A percentile compares a stretch with the other conserved stretches of the same genome.
Conservation (phyloP, 2,797 vertebrate species). For the Artibeus lituratus region DNA sequence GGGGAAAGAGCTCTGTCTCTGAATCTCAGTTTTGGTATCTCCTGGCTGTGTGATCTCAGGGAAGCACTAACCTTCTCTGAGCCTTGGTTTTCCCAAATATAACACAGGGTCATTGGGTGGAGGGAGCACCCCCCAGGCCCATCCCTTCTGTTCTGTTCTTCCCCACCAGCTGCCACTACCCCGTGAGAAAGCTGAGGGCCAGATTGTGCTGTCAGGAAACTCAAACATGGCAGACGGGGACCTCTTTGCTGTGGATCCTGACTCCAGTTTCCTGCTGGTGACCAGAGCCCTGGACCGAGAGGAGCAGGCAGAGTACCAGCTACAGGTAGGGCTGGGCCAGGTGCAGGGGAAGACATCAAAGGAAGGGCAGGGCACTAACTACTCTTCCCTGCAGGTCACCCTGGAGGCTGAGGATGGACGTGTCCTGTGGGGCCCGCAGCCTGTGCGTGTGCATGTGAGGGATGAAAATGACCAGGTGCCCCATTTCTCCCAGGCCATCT, state of each 20-base stretch:
- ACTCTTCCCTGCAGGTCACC: conserved; percentile 76
- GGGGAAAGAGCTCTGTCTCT: background rate
- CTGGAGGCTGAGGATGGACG: conserved; percentile 79
- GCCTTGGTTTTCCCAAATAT: background rate
- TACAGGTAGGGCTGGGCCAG: conserved; percentile 82
- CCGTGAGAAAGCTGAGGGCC: conserved; percentile 59
- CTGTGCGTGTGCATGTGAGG: conserved; percentile 83
- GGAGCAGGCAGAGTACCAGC: conserved; percentile 86
- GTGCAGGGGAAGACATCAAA: background rate
- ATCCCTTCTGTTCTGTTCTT: background rate
- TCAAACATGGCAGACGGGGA: conserved; percentile 81
- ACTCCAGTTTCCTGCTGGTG: conserved; percentile 85
- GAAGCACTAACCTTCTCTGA: background rate
- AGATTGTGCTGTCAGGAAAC: conserved; percentile 80
- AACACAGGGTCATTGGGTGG: background rate
- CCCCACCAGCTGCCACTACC: conserved; percentile 45
- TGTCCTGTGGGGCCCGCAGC: conserved; percentile 70
- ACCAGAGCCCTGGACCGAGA: conserved; percentile 89
- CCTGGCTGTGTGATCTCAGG: background rate
- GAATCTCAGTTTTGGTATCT: background rate
- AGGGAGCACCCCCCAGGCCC: background rate
- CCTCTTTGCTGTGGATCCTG: conserved; percentile 88
- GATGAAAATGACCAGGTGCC: conserved; percentile 88
- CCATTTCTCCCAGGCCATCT: conserved; percentile 82
- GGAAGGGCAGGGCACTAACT: background rate